These are phyloP conservation scores for Lasioglossum marginatum DNA, from an alignment of 2,888 invertebrate genomes.

Conservation along the genomic window DNA sequence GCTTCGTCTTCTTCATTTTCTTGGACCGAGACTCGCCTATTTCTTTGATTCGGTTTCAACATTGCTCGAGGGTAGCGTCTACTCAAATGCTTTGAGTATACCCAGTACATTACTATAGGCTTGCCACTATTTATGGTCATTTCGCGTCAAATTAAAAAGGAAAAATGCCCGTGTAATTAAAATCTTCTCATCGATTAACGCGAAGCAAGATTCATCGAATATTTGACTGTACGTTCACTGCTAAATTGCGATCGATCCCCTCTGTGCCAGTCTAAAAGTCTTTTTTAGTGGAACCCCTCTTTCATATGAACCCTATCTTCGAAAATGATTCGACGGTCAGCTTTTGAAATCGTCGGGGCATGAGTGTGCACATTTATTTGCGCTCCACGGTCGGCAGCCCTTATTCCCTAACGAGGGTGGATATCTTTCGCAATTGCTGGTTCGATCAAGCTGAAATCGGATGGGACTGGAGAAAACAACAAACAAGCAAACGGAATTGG, in stretches of 20 bases:
- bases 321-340: constrained; percentile 47
- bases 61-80: too few species aligned
- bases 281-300: constrained; percentile 4
- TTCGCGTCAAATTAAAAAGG: neutral
- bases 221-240: constrained; percentile 33
- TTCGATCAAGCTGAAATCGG: constrained; percentile 29
- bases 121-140: too few species aligned
- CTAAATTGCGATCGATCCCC: constrained; percentile 36
- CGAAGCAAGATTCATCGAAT: too few species aligned
- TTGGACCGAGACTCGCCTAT: too few species aligned
- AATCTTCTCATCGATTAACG: too few species aligned
- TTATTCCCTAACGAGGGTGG: constrained; percentile 49
- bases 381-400: constrained; percentile 30
- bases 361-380: constrained; percentile 63
- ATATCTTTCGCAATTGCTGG: constrained; percentile 37
- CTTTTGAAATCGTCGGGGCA: constrained; percentile 55
- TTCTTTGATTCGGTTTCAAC: too few species aligned
- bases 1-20: neutral
- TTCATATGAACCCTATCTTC: constrained; percentile 35
- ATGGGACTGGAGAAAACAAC: neutral
- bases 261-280: neutral
- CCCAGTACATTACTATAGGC: too few species aligned
- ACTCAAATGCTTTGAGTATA: too few species aligned
- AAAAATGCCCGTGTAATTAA: constrained; percentile 4
- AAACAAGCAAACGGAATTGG: neutral